phyloP scores from a whole-genome alignment of 2,888 invertebrate species.

The Lycocerus yunnanus region DNA sequence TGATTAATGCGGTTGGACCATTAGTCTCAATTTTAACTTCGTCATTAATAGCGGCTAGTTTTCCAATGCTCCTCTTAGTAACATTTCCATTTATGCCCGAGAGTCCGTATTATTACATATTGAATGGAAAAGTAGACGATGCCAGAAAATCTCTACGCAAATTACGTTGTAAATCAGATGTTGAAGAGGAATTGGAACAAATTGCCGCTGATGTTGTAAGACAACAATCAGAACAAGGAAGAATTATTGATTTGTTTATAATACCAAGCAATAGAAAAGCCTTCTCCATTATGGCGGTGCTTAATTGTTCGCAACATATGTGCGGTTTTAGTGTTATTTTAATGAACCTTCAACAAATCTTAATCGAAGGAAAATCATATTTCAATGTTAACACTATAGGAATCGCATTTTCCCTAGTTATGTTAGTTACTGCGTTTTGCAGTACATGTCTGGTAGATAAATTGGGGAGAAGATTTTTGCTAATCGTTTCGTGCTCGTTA shows the following conservation, averaged over 20 bases:
- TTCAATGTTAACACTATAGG: slow-evolving; percentile 34
- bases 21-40: slow-evolving; percentile 43
- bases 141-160: slow-evolving; percentile 40
- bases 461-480: not conserved
- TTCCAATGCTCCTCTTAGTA: slow-evolving; percentile 38
- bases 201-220: slow-evolving; percentile 43
- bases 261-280: slow-evolving; percentile 45
- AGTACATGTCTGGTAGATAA: not conserved
- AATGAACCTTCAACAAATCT: slow-evolving; percentile 48
- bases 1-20: slow-evolving; percentile 34
- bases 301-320: slow-evolving; percentile 46
- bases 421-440: not conserved
- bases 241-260: slow-evolving; percentile 44
- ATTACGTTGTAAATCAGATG: slow-evolving; percentile 36
- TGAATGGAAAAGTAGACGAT: slow-evolving; percentile 35
- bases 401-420: not conserved
- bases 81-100: slow-evolving; percentile 47
- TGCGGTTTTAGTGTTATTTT: slow-evolving; percentile 45
- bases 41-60: slow-evolving; percentile 38
- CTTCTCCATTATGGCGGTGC: slow-evolving; percentile 43
- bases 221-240: slow-evolving; percentile 42
- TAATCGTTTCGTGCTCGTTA: not conserved
- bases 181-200: slow-evolving; percentile 41
- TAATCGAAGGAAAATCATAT: slow-evolving; percentile 42
- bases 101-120: slow-evolving; percentile 45